A percentile compares a stretch with the other conserved stretches of the same genome.
These are phyloP conservation scores for Xanthia icteritia DNA, from an alignment of 2,888 invertebrate genomes.

Conservation along the genomic window DNA sequence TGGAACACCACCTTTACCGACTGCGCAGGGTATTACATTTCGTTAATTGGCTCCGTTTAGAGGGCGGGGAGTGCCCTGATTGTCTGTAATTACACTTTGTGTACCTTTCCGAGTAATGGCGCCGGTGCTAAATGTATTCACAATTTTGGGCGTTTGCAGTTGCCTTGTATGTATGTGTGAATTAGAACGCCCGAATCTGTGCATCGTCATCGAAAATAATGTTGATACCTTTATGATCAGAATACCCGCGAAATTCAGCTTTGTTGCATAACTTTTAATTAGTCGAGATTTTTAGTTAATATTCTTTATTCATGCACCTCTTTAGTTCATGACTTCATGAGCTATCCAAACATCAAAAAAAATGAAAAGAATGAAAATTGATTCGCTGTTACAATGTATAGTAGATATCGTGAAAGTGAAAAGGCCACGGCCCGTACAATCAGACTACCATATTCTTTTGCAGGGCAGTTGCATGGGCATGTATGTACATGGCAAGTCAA, in stretches of 20 bases:
- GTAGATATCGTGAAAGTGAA: background rate
- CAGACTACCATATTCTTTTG: background rate
- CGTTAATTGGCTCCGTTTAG: conserved; percentile 65
- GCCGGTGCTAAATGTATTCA: conserved; percentile 41
- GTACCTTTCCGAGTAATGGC: conserved; percentile 64
- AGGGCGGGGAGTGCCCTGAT: conserved; percentile 66
- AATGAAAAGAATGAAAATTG: no score
- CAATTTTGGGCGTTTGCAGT: conserved; percentile 36
- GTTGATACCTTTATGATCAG: background rate
- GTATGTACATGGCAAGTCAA: background rate
- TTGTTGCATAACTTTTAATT: no score
- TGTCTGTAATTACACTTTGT: conserved; percentile 67
- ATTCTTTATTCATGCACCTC: no score
- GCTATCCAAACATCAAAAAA: no score
- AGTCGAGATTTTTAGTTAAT: no score
- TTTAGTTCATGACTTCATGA: no score
- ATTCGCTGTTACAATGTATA: no score
- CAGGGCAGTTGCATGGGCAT: background rate
- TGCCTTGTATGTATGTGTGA: background rate
- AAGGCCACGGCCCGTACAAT: background rate
- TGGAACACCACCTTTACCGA: conserved; percentile 34
- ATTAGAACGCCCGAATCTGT: background rate
- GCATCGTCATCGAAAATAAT: background rate
- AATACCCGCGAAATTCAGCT: no score
- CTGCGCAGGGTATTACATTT: conserved; percentile 57